Evolutionary conservation across 2,797 vertebrate species (phyloP), one percentile per base, ranked within the genome.

Genomic region (Falco novaeseelandiae): DNA sequence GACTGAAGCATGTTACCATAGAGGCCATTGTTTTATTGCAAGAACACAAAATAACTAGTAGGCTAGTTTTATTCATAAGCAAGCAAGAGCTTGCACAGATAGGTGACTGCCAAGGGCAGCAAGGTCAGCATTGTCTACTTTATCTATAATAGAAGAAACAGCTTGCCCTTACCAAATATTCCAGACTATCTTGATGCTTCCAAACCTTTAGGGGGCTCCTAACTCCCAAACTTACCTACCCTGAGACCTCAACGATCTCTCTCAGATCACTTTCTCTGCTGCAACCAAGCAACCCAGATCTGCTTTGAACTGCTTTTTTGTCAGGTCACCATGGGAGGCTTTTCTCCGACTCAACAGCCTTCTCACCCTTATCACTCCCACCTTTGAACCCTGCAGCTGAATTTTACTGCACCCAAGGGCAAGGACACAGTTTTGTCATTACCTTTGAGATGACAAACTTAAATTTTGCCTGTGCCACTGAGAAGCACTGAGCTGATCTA

Each of bases 1-100:
- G 29, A 49, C 12, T 25, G 30, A 58, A 42, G 20, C 10, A 32
- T 49, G 11, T 70, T 69, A 44, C 0, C 0, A 8, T 3, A 8
- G 15, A 65, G 10, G 14, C 8, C 55, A 16, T n/a, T 61, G 19
- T 48, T 65, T 44, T 63, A 58, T 8, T 85, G 51, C 10, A 80
- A 54, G 29, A 38, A 62, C 51, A 78, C 6, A 46, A 55, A 5
- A 12, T n/a, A 79, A 63, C 14, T n/a, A 69, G 14, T 19, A 70
- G 36, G 26, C 15, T 67, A 71, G 20, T 29, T 77, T 62, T 66
- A 67, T 15, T 52, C 22, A 42, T 25, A 77, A 70, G 20, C 15
- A 74, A 85, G 52, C 9, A 84, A 61, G 11, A 34, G 17, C 14
- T 13, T 51, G 6, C 22, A 51, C 4, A 70, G 16, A 66, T 4